These are phyloP conservation scores for Leptopilina myrica DNA, from an alignment of 2,888 invertebrate species.

Conservation along the genomic window DNA sequence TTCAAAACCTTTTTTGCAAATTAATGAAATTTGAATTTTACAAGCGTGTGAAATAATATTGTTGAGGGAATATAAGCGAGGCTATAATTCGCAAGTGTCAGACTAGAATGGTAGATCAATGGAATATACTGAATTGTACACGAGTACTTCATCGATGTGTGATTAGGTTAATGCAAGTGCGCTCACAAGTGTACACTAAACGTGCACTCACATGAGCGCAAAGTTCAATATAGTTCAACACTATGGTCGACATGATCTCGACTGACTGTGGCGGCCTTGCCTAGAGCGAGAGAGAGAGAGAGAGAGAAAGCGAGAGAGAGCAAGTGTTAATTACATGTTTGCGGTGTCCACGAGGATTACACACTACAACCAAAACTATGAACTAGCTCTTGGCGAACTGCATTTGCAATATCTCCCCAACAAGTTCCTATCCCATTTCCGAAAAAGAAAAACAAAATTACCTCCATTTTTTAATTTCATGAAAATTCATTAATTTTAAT, in stretches of 20 bases:
- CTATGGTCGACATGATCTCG: conserved; percentile 59
- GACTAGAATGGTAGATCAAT: conserved; percentile 1
- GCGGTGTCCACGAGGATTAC: conserved; percentile 76
- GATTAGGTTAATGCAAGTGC: conserved; percentile 28
- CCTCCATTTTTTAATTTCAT: no score
- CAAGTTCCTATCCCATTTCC: background rate
- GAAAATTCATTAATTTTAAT: no score
- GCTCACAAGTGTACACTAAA: conserved; percentile 17
- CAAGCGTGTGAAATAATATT: background rate
- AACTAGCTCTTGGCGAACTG: conserved; percentile 59
- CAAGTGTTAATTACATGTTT: conserved; percentile 77
- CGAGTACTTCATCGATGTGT: conserved; percentile 25
- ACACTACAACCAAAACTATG: conserved; percentile 75
- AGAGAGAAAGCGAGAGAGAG: conserved; percentile 64
- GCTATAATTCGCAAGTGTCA: conserved; percentile 9
- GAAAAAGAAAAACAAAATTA: background rate
- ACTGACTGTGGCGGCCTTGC: conserved; percentile 54
- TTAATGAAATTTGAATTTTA: no score
- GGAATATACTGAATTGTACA: conserved; percentile 26
- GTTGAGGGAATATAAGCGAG: background rate
- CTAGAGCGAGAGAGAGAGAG: conserved; percentile 51
- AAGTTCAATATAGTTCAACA: conserved; percentile 54
- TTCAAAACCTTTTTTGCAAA: no score
- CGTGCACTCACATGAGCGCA: conserved; percentile 7
- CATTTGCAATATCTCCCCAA: conserved; percentile 36